Evolutionary conservation across 2,888 invertebrate genomes (phyloP), one percentile per base, ranked within the genome.

Genomic region (Leptarthrus brevirostris): DNA sequence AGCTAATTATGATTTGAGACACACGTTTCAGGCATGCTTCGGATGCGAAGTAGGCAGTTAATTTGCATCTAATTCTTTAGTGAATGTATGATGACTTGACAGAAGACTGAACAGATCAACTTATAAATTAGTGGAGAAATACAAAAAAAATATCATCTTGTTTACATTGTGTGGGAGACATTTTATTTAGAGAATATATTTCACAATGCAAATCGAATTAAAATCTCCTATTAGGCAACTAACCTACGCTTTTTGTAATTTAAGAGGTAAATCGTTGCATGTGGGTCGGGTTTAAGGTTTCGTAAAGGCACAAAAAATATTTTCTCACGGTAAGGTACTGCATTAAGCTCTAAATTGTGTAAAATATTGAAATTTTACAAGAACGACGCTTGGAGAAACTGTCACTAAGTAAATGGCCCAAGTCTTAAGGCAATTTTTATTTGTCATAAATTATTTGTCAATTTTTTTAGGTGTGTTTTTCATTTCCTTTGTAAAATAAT

Each of bases 1-100:
- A 49, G 52, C 69, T 69, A 69, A 69, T 69, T 69, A 69, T 69
- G 69, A 69, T 49, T 69, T 69, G 69, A 52, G 69, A 69, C 69
- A 69, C 69, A 69, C 64, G 47, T 26, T 47, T 22, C 12, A 12
- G 34, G 30, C 69, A 52, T 69, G 69, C 34, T 49, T 34, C 30
- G 69, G 26, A 52, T 69, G 52, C 18, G 18, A 69, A 69, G 69
- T 69, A 30, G 64, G 52, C 69, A 22, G 30, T 52, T 69, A 26
- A 69, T 69, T 69, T 69, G 69, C 69, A 69, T 69, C 69, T 30
- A 52, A 49, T 69, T 26, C 36, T 20, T 69, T n/a, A 30, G 16
- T 22, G 34, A 26, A 54, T 47, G 24, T 22, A 44, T 14, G 47
- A 34, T 64, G 34, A n/a, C 34, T 61, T 6, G 5, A 12, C 40